These are phyloP conservation scores for Yponomeuta sedellus DNA, from an alignment of 2,888 invertebrate species.

Conservation along the genomic window DNA sequence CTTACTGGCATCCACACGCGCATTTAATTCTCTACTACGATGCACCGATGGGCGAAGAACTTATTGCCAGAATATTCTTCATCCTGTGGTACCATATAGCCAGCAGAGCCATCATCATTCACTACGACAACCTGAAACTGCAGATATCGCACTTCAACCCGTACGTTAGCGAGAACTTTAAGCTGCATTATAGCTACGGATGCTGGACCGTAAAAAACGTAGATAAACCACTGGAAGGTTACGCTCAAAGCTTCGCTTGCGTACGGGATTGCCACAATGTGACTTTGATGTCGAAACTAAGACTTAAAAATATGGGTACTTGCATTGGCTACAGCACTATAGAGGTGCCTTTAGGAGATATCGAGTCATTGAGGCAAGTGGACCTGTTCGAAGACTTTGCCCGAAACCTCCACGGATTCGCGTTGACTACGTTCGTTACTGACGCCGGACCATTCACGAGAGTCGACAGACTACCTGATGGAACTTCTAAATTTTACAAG, in stretches of 20 bases:
- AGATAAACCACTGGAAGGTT: slow-evolving; percentile 38
- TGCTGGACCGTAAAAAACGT: slow-evolving; percentile 48
- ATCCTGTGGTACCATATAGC: slow-evolving; percentile 51
- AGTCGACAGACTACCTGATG: slow-evolving; percentile 36
- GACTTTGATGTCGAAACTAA: slow-evolving; percentile 37
- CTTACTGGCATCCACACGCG: slow-evolving; percentile 53
- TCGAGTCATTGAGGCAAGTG: slow-evolving; percentile 23
- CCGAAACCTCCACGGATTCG: slow-evolving; percentile 47
- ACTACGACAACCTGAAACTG: slow-evolving; percentile 35
- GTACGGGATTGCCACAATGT: slow-evolving; percentile 46
- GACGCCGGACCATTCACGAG: slow-evolving; percentile 46
- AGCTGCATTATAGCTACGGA: slow-evolving; percentile 36
- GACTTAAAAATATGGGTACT: slow-evolving; percentile 45
- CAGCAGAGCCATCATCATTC: slow-evolving; percentile 42
- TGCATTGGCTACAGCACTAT: slow-evolving; percentile 47
- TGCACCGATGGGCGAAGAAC: slow-evolving; percentile 25
- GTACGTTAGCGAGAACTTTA: slow-evolving; percentile 37
- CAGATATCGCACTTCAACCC: slow-evolving; percentile 42
- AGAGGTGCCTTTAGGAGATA: slow-evolving; percentile 30
- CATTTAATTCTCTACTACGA: slow-evolving; percentile 47
- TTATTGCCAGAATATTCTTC: slow-evolving; percentile 46
- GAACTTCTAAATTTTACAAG: slow-evolving; percentile 35
- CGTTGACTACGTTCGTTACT: slow-evolving; percentile 36
- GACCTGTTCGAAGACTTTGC: slow-evolving; percentile 47
- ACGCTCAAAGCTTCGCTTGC: slow-evolving; percentile 42